Base-by-base conservation (phyloP, 2,888 invertebrate species). In the Fragum whitleyi region DNA sequence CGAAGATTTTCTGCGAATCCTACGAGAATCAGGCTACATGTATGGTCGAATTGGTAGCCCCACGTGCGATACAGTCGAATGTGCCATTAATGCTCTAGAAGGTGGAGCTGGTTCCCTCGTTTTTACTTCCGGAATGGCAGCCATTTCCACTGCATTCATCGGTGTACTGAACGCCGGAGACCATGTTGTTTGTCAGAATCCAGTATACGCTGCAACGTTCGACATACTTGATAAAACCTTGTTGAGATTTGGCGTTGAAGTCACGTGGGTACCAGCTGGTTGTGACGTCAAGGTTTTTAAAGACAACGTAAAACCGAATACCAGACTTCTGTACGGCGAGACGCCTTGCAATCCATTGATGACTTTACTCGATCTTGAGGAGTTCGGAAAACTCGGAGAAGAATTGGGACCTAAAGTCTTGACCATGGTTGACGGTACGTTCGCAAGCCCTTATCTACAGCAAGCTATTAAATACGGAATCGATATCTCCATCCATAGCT, bases 331-430 rank as follows among this genome's bases (percentile, higher is more conserved):
- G 32, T 93, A 90, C 77, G 91, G 92, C 9, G 94, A 94, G 84
- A 92, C 93, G 0, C 93, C 94, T 0, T 92, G 93, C 81, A 94
- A 94, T 82, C 94, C 94, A 21, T 88, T 89, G 59, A 91, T 93
- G 88, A 87, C 90, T 5, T 86, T 94, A 29, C 84, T 94, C 26
- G 93, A 94, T 83, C 78, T 94, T 7, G 89, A 91, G 36, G 91
- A 86, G 26, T 91, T 93, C n/a, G 92, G 90, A 5, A 84, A 88
- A 72, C 86, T 93, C 19, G 91, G 91, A 9, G 67, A 77, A 73
- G 78, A 83, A 6, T 65, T 80, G 14, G 81, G 78, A 23, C 72
- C 83, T 36, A 42, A 70, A 16, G 79, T 92, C 3, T 73, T 91
- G 16, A 91, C 92, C 0, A 88, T 91, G 69, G 92, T 94, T 6